Percentiles rank a stretch among this genome's conserved stretches.
Evolutionary conservation across 2,113 vertebrate genomes (phyloP).

Genomic region (Callospermophilus lateralis): DNA sequence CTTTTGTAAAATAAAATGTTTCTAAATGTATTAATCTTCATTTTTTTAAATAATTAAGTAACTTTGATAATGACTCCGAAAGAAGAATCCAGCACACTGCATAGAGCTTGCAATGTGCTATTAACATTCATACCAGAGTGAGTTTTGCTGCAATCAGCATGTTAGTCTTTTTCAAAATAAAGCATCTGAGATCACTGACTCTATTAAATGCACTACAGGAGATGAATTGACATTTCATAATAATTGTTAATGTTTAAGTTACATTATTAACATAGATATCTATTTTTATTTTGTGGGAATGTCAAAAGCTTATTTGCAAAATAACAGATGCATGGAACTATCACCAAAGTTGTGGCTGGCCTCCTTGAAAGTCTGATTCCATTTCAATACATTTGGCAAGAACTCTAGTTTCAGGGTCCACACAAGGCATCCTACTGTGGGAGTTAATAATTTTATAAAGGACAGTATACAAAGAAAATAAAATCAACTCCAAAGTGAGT

Average conservation of each 20-base stretch:
- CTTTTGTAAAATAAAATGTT: constrained; percentile 25
- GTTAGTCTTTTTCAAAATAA: constrained; percentile 16
- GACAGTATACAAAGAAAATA: background rate
- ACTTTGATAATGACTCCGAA: constrained; percentile 10
- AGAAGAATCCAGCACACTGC: background rate
- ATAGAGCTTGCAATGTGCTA: background rate
- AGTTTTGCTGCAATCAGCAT: background rate
- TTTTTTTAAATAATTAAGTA: constrained; percentile 39
- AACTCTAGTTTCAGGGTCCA: background rate
- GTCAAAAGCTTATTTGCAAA: background rate
- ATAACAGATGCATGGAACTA: background rate
- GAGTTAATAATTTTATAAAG: background rate
- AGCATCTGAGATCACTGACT: background rate
- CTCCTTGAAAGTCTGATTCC: background rate
- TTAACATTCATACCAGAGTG: background rate
- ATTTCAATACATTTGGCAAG: background rate
- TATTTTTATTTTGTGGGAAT: background rate
- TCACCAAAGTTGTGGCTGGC: background rate
- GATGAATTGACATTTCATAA: background rate
- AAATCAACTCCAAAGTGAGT: background rate
- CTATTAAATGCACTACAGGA: background rate
- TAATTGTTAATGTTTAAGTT: background rate
- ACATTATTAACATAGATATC: background rate
- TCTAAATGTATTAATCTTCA: background rate
- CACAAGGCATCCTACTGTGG: background rate